phyloP scores from a whole-genome alignment of 2,113 vertebrate species.

The Gallinago paraguaiae region DNA sequence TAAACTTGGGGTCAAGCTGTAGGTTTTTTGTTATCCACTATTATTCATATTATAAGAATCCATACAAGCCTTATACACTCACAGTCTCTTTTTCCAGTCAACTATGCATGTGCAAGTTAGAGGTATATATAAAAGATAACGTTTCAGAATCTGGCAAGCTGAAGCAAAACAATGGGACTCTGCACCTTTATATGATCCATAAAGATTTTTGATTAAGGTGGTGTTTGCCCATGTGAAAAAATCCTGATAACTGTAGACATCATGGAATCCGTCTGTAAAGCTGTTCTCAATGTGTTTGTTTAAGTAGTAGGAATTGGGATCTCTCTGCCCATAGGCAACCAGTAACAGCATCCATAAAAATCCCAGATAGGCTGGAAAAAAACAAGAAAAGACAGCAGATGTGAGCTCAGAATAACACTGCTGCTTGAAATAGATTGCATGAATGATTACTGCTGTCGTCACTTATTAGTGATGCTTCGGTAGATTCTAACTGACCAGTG shows the following conservation, averaged over 20 bases:
- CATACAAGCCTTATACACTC: background rate
- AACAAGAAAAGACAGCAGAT: background rate
- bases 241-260: constrained; percentile 79
- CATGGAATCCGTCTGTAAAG: constrained; percentile 81
- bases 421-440: background rate
- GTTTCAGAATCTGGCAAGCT: background rate
- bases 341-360: constrained; percentile 95
- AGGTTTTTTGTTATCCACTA: background rate
- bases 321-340: constrained; percentile 91
- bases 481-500: background rate
- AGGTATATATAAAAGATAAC: background rate
- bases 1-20: background rate
- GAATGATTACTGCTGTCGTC: background rate
- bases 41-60: background rate
- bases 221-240: constrained; percentile 90
- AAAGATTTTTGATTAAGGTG: constrained; percentile 85
- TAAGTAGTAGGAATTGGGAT: constrained; percentile 89
- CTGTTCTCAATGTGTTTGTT: constrained; percentile 88
- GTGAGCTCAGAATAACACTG: background rate
- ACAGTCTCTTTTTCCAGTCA: background rate
- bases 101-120: background rate
- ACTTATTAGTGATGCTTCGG: background rate
- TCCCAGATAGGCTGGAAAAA: constrained; percentile 83
- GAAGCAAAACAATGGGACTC: background rate
- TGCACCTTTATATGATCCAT: constrained; percentile 84